These are phyloP conservation scores for Limanda limanda DNA, from an alignment of 2,113 vertebrate species.

Conservation along the genomic window DNA sequence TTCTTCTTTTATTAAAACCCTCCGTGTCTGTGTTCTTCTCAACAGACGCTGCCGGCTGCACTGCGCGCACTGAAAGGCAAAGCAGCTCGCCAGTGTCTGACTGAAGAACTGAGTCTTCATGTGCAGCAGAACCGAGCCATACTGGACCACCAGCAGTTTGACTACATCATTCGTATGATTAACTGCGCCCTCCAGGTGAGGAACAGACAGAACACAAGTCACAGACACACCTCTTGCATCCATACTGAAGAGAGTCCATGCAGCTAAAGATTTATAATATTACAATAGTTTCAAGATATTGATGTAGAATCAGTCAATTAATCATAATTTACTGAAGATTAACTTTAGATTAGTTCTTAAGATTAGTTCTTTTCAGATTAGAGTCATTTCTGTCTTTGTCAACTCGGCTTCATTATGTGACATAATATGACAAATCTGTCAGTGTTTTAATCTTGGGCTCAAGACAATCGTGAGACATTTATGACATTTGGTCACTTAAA, in stretches of 20 bases:
- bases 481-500: background rate
- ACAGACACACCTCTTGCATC: background rate
- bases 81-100: conserved; percentile 94
- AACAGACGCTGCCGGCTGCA: conserved; percentile 92
- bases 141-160: conserved; percentile 97
- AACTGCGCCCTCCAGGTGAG: conserved; percentile 97
- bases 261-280: background rate
- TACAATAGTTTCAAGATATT: background rate
- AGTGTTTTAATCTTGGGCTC: no score
- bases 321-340: no score
- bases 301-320: no score
- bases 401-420: no score
- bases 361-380: no score
- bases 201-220: background rate
- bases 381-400: no score
- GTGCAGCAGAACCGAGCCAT: conserved; percentile 96
- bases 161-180: conserved; percentile 96
- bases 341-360: no score
- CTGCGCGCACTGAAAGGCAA: conserved; percentile 95
- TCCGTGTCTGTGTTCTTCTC: background rate
- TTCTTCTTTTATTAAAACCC: background rate
- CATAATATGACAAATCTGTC: no score
- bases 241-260: background rate
- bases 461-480: background rate
- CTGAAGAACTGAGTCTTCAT: conserved; percentile 91